Base-by-base conservation (phyloP, 2,797 vertebrate species). In the Poecilia wingei region DNA sequence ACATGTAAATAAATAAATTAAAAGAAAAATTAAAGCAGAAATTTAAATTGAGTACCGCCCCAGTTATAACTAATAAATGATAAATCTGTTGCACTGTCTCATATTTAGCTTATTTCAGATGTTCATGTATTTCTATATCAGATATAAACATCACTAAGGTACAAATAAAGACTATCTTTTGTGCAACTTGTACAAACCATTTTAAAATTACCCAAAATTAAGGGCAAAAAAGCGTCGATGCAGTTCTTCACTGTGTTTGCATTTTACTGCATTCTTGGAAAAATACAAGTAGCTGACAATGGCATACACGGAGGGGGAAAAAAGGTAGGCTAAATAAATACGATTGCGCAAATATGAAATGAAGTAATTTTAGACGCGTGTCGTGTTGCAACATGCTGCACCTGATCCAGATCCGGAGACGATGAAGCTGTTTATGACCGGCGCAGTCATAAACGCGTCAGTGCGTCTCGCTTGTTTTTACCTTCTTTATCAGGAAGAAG, bases 401-500 rank as follows among this genome's bases (percentile, higher is more conserved):
- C 59, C 59, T 6, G 31, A 20, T 41, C 41, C 61, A 18, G 18
- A 36, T 20, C 31, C 18, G 3, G 16, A 64, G 31, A 18, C 8
- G 49, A 61, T 18, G 14, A 4, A 0, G 45, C 6, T 36, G 66
- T 68, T 68, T 69, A 53, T 43, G 64, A 69, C 64, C 31, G 47
- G 36, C 64, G 20, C 43, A 45, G 20, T 57, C n/a, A 18, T 79
- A 53, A 53, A 53, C 51, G 77, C 83, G 82, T 87, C 84, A 78
- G 16, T 2, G 57, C 79, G 39, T 74, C 66, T 79, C 81, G 66
- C 25, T 78, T 75, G 28, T 46, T 61, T 25, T 61, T 0, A 80
- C 43, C 78, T 72, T 84, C 78, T 72, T 84, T 53, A 85, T 25
- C 81, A 84, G 85, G 86, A 90, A 86, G 85, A 68, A 6, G 31